Conservation (phyloP, 2,888 invertebrate species). For the Barypeithes pellucidus region DNA sequence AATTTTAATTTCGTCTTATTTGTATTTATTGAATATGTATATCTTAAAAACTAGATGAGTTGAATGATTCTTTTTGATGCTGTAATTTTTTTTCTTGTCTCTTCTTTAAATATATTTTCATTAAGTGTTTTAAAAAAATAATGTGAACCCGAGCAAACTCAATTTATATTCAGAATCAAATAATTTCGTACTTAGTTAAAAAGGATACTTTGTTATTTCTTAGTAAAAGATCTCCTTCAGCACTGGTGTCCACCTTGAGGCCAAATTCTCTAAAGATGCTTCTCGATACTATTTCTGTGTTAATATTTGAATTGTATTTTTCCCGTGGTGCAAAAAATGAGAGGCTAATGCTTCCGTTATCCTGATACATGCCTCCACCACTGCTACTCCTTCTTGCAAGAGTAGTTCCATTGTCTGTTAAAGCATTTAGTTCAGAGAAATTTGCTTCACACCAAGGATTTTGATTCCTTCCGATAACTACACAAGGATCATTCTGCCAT, state of each 20-base stretch:
- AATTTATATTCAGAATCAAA: too few species aligned
- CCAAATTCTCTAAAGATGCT: slow-evolving; percentile 89
- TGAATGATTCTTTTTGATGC: too few species aligned
- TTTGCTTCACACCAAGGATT: slow-evolving; percentile 97
- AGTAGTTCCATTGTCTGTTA: slow-evolving; percentile 77
- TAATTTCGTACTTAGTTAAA: background rate
- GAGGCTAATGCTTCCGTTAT: slow-evolving; percentile 92
- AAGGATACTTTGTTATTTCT: slow-evolving; percentile 84
- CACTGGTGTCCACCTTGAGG: slow-evolving; percentile 82
- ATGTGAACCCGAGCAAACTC: too few species aligned
- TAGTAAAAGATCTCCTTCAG: slow-evolving; percentile 92
- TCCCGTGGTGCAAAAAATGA: slow-evolving; percentile 91
- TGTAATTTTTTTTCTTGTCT: too few species aligned
- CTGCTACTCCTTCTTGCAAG: slow-evolving; percentile 95
- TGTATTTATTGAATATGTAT: too few species aligned
- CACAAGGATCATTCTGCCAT: slow-evolving; percentile 95
- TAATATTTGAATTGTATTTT: slow-evolving; percentile 81
- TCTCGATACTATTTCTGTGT: slow-evolving; percentile 86
- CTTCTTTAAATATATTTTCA: too few species aligned
- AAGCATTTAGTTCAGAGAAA: slow-evolving; percentile 75
- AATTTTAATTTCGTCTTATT: too few species aligned
- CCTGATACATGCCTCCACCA: slow-evolving; percentile 97
- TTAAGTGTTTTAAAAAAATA: too few species aligned
- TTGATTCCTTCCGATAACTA: slow-evolving; percentile 97
- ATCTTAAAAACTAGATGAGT: too few species aligned